A percentile compares a stretch with the other conserved stretches of the same genome.
phyloP scores from a whole-genome alignment of 2,113 vertebrate species.

The Octodon degus region DNA sequence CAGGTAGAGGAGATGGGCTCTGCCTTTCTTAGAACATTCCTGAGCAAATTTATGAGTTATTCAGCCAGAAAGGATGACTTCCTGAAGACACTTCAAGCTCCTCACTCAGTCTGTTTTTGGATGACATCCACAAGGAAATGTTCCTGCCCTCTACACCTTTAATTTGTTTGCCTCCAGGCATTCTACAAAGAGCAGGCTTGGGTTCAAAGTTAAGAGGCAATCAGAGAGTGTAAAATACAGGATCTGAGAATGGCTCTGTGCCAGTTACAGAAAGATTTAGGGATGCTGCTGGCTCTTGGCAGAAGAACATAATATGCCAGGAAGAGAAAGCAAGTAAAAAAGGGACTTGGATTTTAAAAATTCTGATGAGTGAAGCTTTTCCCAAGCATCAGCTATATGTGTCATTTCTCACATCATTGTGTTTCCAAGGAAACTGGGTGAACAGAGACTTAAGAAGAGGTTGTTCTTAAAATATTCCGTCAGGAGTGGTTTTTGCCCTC shows the following conservation, averaged over 20 bases:
- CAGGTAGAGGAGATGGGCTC: not conserved
- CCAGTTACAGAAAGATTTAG: not conserved
- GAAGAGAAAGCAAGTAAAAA: constrained; percentile 37
- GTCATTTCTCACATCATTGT: constrained; percentile 77
- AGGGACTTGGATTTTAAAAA: constrained; percentile 62
- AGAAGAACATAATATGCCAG: constrained; percentile 41
- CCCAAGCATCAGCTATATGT: constrained; percentile 71
- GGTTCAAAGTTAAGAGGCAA: constrained; percentile 64
- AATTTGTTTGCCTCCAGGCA: constrained; percentile 34
- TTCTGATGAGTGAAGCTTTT: constrained; percentile 59
- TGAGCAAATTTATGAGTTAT: not conserved
- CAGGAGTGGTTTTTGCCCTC: constrained; percentile 69
- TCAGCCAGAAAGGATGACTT: constrained; percentile 22
- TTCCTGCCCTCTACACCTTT: not conserved
- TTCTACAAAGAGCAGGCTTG: constrained; percentile 47
- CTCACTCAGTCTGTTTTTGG: constrained; percentile 10
- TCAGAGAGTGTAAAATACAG: constrained; percentile 51
- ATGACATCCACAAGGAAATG: not conserved
- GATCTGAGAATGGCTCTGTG: not conserved
- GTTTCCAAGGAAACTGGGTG: constrained; percentile 86
- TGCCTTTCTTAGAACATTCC: not conserved
- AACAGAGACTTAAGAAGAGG: constrained; percentile 38
- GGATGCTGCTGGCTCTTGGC: constrained; percentile 24
- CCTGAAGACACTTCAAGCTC: not conserved
- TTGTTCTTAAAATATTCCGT: constrained; percentile 74